Base-by-base conservation (phyloP, 2,888 invertebrate species). In the Globia sparganii region DNA sequence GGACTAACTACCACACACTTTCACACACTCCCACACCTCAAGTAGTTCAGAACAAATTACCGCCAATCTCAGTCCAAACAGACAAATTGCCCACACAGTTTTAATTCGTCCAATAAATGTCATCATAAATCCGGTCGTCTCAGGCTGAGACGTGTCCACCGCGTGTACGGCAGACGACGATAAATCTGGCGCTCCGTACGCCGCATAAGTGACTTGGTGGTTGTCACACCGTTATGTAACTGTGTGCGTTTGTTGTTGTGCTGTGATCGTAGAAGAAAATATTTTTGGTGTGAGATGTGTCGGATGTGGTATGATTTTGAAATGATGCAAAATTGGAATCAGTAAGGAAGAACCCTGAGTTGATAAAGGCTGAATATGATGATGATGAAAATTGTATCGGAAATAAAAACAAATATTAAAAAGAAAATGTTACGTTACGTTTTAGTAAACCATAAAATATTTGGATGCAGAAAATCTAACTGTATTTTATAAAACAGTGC, bases 131-230 rank as follows among this genome's bases (percentile, higher is more conserved):
- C 91, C 87, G 86, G 73, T 87, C 90, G 91, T 92, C 91, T 91
- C 90, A 90, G 87, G 75, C 87, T 89, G 90, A 91, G 92, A 91
- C 90, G 91, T 90, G 92, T 91, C 90, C 89, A 88, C 88, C 91
- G 89, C 88, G 90, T 92, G 86, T 92, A 92, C 91, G 91, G 90
- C 90, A 92, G 92, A 91, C 92, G 90, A 86, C 92, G 80, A 95
- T 95, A 95, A 95, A 95, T 95, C 94, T 93, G 83, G 89, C 86
- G 92, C 88, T 90, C 87, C 88, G 89, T 89, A 90, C 90, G 90
- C 89, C 88, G 88, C 90, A 90, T 90, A 91, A 89, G 90, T 88
- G 87, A 87, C 80, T 78, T 78, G 83, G 86, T 86, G 84, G 76
- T 78, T 86, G 86, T 92, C 88, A 93, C 92, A 91, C 91, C 84